Evolutionary conservation across 2,797 vertebrate genomes (phyloP).

Genomic region (Tapirus indicus): DNA sequence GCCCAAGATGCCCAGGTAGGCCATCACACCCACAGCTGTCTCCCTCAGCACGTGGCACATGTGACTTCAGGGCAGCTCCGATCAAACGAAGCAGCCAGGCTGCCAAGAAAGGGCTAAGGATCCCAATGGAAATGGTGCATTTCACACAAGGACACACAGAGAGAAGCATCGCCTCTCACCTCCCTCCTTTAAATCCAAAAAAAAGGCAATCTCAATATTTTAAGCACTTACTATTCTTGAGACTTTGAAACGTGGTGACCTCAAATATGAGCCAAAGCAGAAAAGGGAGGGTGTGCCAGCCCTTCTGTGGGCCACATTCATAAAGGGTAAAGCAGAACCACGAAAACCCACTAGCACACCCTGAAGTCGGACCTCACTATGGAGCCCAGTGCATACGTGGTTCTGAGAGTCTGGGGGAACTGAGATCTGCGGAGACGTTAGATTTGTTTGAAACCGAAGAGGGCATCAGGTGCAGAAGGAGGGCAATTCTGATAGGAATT

Average conservation of each 20-base stretch:
- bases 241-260: not conserved
- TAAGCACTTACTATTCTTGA: not conserved
- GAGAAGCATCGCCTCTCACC: not conserved
- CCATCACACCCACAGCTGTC: not conserved
- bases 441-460: not conserved
- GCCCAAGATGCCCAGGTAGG: accelerated
- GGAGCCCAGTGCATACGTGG: not conserved
- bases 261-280: not conserved
- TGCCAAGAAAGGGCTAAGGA: not conserved
- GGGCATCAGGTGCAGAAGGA: too few relatives aligned
- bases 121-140: not conserved
- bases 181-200: not conserved
- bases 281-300: not conserved
- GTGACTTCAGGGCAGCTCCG: not conserved
- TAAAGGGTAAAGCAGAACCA: not conserved
- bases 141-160: not conserved
- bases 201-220: not conserved
- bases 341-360: not conserved
- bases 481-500: not conserved
- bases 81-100: too few relatives aligned
- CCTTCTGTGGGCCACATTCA: not conserved
- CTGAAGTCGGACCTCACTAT: accelerated
- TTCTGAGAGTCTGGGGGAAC: not conserved
- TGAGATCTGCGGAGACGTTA: not conserved
- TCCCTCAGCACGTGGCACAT: not conserved